Evolutionary conservation across 2,888 invertebrate species (phyloP).

Genomic region (Gymnosoma rotundatum): DNA sequence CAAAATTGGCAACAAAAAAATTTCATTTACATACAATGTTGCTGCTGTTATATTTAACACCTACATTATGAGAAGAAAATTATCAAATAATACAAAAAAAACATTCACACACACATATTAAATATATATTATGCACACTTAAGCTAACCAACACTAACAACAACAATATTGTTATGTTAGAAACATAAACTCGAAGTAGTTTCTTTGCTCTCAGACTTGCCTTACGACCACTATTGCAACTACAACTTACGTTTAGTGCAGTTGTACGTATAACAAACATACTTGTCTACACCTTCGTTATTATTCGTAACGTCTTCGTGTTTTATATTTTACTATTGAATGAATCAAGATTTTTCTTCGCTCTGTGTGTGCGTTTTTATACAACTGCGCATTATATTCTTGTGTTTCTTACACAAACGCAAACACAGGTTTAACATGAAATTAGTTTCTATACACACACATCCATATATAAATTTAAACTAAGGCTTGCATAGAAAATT

Average conservation of each 20-base stretch:
- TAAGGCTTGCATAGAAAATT: conserved; percentile 56
- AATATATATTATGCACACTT: too few relatives aligned
- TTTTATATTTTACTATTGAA: conserved; percentile 21
- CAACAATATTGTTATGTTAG: conserved; percentile 15
- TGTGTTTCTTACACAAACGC: conserved; percentile 46
- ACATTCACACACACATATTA: conserved; percentile 4
- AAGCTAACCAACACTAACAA: too few relatives aligned
- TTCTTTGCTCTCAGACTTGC: conserved; percentile 52
- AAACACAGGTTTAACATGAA: conserved; percentile 9
- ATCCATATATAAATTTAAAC: neutral
- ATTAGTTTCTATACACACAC: conserved; percentile 31
- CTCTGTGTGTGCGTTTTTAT: conserved; percentile 53
- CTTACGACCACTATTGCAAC: conserved; percentile 21
- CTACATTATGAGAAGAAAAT: conserved; percentile 63
- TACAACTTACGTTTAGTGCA: neutral
- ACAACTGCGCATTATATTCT: conserved; percentile 70
- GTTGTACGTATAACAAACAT: neutral
- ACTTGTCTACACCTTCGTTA: conserved; percentile 43
- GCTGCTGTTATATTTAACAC: conserved; percentile 55
- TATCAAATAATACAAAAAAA: conserved; percentile 41
- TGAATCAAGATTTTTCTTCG: conserved; percentile 65
- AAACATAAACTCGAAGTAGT: conserved; percentile 59
- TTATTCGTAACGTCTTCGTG: conserved; percentile 64
- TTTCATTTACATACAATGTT: conserved; percentile 10
- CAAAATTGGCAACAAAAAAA: neutral